Conservation (phyloP, 2,113 vertebrate species). For the Eira barbara region DNA sequence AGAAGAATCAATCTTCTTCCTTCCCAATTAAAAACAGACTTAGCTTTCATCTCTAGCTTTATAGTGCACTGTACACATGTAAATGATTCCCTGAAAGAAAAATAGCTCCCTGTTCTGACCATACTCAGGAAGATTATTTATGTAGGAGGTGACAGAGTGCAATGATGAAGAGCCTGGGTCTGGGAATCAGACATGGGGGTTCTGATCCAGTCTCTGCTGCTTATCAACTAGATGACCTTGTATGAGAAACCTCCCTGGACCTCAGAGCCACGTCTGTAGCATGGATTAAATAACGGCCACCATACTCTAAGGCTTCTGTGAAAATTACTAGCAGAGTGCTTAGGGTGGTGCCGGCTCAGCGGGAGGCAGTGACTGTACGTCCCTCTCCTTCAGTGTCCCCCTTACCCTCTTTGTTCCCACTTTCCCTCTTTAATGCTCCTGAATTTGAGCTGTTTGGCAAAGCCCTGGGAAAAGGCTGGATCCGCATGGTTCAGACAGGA, state of each 20-base stretch:
- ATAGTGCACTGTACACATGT: constrained; percentile 6
- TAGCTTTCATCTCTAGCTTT: constrained; percentile 31
- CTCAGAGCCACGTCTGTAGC: background rate
- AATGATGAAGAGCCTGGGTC: constrained; percentile 8
- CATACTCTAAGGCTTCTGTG: background rate
- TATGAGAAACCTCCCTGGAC: background rate
- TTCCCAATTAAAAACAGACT: constrained; percentile 64
- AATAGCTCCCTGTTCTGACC: background rate
- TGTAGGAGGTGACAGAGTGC: background rate
- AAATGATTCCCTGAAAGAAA: constrained; percentile 50
- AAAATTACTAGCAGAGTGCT: background rate
- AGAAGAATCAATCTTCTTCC: constrained; percentile 39
- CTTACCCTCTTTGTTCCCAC: background rate
- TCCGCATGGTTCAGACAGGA: constrained; percentile 61
- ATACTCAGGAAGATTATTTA: constrained; percentile 17
- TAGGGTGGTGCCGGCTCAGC: background rate
- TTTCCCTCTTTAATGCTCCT: constrained; percentile 38
- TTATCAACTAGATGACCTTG: background rate
- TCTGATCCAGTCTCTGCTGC: background rate
- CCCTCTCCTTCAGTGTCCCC: background rate
- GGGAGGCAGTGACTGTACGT: background rate
- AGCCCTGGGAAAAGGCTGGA: constrained; percentile 60
- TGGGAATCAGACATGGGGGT: background rate
- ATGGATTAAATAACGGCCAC: background rate
- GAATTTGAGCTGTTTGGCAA: constrained; percentile 60